phyloP scores from a whole-genome alignment of 1,140 invertebrate species.

The Monomorium pharaonis region DNA sequence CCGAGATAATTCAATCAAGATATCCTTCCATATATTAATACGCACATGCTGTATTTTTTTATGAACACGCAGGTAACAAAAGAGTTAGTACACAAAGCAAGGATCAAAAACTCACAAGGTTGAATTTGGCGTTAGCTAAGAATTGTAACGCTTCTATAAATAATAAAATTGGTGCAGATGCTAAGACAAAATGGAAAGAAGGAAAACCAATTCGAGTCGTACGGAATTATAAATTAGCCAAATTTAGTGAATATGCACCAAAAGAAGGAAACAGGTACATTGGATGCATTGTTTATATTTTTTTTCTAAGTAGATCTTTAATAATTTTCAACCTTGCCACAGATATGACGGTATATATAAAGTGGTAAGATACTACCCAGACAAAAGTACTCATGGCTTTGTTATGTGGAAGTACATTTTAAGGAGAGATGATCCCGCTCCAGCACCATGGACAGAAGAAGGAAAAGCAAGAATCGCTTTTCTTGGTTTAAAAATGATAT shows the following conservation, averaged over 20 bases:
- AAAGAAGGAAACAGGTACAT: slow-evolving; percentile 88
- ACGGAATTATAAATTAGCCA: slow-evolving; percentile 90
- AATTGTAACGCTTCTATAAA: slow-evolving; percentile 91
- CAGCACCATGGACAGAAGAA: slow-evolving; percentile 93
- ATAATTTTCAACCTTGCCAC: background rate
- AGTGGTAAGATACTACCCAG: slow-evolving; percentile 94
- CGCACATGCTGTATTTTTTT: background rate
- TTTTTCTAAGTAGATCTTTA: background rate
- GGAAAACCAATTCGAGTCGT: slow-evolving; percentile 93
- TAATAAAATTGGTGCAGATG: slow-evolving; percentile 88
- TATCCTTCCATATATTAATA: background rate
- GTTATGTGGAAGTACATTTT: slow-evolving; percentile 93
- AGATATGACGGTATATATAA: slow-evolving; percentile 93
- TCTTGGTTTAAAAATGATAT: slow-evolving; percentile 81
- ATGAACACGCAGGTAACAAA: slow-evolving; percentile 87
- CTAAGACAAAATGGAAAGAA: slow-evolving; percentile 88
- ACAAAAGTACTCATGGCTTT: slow-evolving; percentile 92
- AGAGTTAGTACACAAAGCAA: slow-evolving; percentile 92
- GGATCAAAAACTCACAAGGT: slow-evolving; percentile 92
- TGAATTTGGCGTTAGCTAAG: slow-evolving; percentile 92
- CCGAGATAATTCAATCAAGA: background rate
- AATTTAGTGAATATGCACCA: slow-evolving; percentile 93
- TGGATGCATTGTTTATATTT: background rate
- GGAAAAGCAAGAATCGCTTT: slow-evolving; percentile 86
- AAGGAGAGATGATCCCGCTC: slow-evolving; percentile 91